These are phyloP conservation scores for Drosophila yooni DNA, from an alignment of 2,888 invertebrate species.

Conservation along the genomic window DNA sequence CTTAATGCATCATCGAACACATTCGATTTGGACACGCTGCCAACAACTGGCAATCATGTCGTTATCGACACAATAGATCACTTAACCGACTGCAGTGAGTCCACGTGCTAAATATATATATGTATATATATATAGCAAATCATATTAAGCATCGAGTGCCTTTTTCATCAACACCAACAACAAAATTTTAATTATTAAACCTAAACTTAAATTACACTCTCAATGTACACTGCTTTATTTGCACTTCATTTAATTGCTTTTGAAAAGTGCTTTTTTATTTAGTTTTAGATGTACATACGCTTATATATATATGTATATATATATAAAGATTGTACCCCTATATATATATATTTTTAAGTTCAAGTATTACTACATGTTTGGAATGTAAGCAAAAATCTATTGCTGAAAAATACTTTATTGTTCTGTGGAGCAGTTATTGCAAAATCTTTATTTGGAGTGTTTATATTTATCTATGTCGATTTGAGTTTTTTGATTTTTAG, in stretches of 20 bases:
- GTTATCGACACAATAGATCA: constrained; percentile 52
- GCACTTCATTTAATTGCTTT: constrained; percentile 47
- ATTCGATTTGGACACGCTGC: constrained; percentile 60
- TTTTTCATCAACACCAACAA: constrained; percentile 14
- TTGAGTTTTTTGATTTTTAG: not conserved
- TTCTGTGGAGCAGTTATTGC: not conserved
- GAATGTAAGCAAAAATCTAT: constrained; percentile 52
- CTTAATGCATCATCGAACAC: constrained; percentile 67
- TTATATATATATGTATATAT: constrained; percentile 25
- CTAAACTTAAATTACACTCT: constrained; percentile 33
- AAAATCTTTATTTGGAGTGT: not conserved
- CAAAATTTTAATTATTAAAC: constrained; percentile 18
- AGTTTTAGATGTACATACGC: constrained; percentile 45
- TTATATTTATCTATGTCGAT: not conserved
- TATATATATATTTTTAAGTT: constrained; percentile 45
- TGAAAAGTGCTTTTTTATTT: constrained; percentile 57
- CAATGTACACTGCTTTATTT: constrained; percentile 55
- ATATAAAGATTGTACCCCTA: constrained; percentile 28
- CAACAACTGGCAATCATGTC: constrained; percentile 38
- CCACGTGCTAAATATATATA: constrained; percentile 36
- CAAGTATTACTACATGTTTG: constrained; percentile 65
- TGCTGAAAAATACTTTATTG: not conserved
- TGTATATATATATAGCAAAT: not conserved
- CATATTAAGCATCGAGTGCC: constrained; percentile 44
- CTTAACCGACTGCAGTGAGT: constrained; percentile 54